phyloP scores from a whole-genome alignment of 2,888 invertebrate genomes.

The Melanostoma scalare region DNA sequence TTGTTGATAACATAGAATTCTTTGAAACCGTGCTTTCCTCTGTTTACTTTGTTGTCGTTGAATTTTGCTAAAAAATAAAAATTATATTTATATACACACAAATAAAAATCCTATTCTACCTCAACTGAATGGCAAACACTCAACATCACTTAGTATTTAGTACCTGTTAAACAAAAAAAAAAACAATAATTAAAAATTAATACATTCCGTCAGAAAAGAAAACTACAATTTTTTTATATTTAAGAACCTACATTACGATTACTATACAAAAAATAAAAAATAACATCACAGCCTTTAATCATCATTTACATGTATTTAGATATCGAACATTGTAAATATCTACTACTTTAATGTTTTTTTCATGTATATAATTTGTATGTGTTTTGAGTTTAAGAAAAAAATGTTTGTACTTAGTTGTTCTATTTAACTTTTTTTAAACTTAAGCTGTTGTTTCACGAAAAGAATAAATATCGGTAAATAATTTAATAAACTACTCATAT shows the following conservation, averaged over 20 bases:
- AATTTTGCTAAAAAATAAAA: slow-evolving; percentile 48
- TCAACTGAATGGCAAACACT: slow-evolving; percentile 55
- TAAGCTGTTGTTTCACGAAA: slow-evolving; percentile 50
- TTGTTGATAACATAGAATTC: slow-evolving; percentile 40
- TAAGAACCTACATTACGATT: slow-evolving; percentile 10
- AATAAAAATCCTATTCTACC: slow-evolving; percentile 49
- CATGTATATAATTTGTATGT: slow-evolving; percentile 28
- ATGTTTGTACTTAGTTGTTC: slow-evolving; percentile 55
- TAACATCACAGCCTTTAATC: too few relatives aligned
- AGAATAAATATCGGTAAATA: slow-evolving; percentile 52
- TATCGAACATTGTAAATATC: slow-evolving; percentile 38
- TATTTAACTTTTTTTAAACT: slow-evolving; percentile 57
- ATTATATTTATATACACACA: neutral
- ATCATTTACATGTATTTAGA: neutral
- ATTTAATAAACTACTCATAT: slow-evolving; percentile 5
- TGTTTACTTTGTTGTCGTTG: slow-evolving; percentile 43
- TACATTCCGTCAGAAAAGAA: slow-evolving; percentile 59
- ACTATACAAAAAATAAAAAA: neutral
- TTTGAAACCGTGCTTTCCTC: slow-evolving; percentile 40
- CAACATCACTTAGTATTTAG: slow-evolving; percentile 41
- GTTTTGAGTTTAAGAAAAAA: slow-evolving; percentile 40
- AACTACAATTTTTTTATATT: neutral
- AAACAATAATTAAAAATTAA: slow-evolving; percentile 2
- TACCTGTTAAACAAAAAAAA: slow-evolving; percentile 57
- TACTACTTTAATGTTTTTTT: neutral